Evolutionary conservation across 1,140 invertebrate genomes (phyloP), one percentile per base, ranked within the genome.

Genomic region (Caerostris extrusa): DNA sequence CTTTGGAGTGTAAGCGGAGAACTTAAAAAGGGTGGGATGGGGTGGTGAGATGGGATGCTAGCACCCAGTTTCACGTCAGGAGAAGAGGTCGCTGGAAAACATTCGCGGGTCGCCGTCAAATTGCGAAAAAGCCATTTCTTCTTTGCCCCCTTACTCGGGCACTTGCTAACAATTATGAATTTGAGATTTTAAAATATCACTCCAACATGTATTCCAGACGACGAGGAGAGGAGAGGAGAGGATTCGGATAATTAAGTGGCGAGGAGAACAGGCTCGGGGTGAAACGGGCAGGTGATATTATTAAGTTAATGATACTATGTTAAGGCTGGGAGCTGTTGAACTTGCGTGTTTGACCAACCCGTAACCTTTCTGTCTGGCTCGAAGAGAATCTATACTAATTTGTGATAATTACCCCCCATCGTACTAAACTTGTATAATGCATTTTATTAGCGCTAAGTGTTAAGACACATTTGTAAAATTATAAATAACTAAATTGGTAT

Each of bases 11-110:
- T 55, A 71, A 55, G 90, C 14, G 90, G 81, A 64, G 55, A 90
- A 67, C 14, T 14, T 61, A 55, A 34, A n/a, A 56, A 64, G 34
- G 8, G 56, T 12, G 85, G 14, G 85, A 53, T 61, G 88, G 53
- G 50, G 61, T 61, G 87, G 55, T 64, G 64, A 93, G 87, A 93
- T 93, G 87, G 91, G 91, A 87, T 67, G 53, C 91, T 61, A 85
- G 83, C 83, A 85, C 50, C 71, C 34, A 85, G 82, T 85, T 85
- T 57, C 2, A 56, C 8, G 82, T 14, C 19, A 12, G n/a, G 82
- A 57, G 34, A 34, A 34, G 81, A 53, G 82, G 82, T 85, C 82
- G 86, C 86, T 53, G 55, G 19, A 56, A 85, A 85, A 88, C 50
- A 67, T 55, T 64, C 53, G 58, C 58, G 86, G 86, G 57, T 88